Conservation (phyloP, 2,113 vertebrate species). For the Amazona vittata region DNA sequence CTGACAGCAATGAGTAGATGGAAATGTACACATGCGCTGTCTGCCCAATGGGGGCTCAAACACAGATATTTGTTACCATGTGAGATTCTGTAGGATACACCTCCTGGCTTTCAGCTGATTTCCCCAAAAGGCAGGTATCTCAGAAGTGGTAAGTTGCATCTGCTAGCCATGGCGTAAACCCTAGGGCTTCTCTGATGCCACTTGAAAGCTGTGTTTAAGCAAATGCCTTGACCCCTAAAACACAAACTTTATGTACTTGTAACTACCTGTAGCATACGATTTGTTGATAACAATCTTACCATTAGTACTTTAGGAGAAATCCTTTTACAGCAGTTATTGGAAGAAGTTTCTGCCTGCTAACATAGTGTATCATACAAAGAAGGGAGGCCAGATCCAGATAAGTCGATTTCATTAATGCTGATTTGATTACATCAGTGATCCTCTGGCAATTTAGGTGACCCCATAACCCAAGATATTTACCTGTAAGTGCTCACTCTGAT, state of each 20-base stretch:
- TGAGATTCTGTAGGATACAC: background rate
- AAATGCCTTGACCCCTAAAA: background rate
- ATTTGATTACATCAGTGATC: background rate
- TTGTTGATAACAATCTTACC: background rate
- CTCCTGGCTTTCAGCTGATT: background rate
- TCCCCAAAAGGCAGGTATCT: background rate
- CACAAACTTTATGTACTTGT: background rate
- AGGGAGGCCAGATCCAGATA: background rate
- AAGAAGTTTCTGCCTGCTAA: constrained; percentile 7
- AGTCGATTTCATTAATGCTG: background rate
- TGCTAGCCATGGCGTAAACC: background rate
- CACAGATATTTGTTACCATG: accelerated
- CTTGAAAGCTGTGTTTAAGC: background rate
- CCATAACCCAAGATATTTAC: constrained; percentile 11
- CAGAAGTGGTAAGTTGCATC: background rate
- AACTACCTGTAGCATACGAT: background rate
- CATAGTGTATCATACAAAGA: background rate
- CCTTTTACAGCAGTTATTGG: constrained; percentile 17
- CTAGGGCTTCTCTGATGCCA: background rate
- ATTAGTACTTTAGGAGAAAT: background rate
- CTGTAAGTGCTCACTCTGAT: background rate
- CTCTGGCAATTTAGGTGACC: background rate
- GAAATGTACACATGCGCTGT: background rate
- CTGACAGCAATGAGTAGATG: background rate
- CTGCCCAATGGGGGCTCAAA: background rate